Evolutionary conservation across 2,888 invertebrate genomes (phyloP).

Genomic region (Lepetodrilus schrolli): DNA sequence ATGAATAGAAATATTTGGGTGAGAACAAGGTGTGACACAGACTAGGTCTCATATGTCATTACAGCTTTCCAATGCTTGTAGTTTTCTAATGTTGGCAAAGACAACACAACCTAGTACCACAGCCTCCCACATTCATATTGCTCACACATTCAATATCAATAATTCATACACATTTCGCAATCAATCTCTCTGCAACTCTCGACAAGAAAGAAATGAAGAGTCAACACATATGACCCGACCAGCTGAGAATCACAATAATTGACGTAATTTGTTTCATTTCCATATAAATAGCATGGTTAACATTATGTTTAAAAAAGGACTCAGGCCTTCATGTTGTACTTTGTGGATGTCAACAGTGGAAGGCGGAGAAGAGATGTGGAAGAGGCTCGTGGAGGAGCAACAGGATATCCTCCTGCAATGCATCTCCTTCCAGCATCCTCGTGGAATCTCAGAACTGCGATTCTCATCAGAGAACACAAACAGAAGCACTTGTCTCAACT

Average conservation of each 20-base stretch:
- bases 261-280: background rate
- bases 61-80: too few species aligned
- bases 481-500: background rate
- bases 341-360: background rate
- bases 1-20: too few species aligned
- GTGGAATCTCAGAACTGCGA: background rate
- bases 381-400: background rate
- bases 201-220: background rate
- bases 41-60: too few species aligned
- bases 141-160: background rate
- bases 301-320: too few species aligned
- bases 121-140: background rate
- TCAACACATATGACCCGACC: background rate
- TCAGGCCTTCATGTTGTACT: background rate
- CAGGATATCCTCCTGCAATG: background rate
- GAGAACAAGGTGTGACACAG: too few species aligned
- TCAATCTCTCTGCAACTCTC: background rate
- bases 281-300: background rate
- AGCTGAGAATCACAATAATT: background rate
- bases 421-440: background rate
- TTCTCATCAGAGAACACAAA: constrained; percentile 6
- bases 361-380: background rate
- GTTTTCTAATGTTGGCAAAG: too few species aligned
- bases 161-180: background rate
- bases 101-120: too few species aligned